phyloP scores from a whole-genome alignment of 2,797 vertebrate species.

The Catostomus latipinnis region DNA sequence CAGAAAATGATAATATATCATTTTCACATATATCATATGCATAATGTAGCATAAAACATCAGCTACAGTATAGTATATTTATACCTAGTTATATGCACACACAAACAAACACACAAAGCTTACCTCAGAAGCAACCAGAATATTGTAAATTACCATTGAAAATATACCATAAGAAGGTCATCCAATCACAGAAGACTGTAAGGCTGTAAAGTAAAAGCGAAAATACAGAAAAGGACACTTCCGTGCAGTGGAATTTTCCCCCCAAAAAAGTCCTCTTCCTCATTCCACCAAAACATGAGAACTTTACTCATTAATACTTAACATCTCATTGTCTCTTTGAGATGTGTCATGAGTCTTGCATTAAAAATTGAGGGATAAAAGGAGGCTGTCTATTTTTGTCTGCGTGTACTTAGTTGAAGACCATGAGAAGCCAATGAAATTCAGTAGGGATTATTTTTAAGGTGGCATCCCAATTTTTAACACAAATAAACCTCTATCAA shows the following conservation, averaged over 20 bases:
- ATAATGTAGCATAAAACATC: background rate
- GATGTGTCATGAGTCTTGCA: slow-evolving; percentile 18
- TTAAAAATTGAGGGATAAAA: slow-evolving; percentile 21
- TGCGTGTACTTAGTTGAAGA: slow-evolving; percentile 24
- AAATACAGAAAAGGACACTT: background rate
- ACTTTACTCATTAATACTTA: slow-evolving; percentile 43
- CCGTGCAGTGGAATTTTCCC: background rate
- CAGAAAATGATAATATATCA: background rate
- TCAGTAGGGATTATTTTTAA: slow-evolving; percentile 15
- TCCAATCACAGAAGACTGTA: background rate
- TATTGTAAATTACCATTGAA: background rate
- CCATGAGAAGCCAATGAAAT: slow-evolving; percentile 21
- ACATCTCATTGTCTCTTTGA: slow-evolving; percentile 21
- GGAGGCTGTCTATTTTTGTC: slow-evolving; percentile 35
- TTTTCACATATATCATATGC: too few relatives aligned
- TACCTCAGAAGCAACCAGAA: background rate
- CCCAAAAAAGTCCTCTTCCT: slow-evolving; percentile 10
- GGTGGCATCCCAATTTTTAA: background rate
- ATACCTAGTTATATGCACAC: background rate
- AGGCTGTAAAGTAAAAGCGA: background rate
- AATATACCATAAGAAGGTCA: background rate
- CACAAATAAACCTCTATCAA: background rate
- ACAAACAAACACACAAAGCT: background rate
- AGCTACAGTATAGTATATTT: background rate
- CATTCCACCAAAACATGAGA: slow-evolving; percentile 27